Percentiles rank a stretch among this genome's conserved stretches.
phyloP scores from a whole-genome alignment of 2,113 vertebrate species.

The Oncorhynchus nerka region DNA sequence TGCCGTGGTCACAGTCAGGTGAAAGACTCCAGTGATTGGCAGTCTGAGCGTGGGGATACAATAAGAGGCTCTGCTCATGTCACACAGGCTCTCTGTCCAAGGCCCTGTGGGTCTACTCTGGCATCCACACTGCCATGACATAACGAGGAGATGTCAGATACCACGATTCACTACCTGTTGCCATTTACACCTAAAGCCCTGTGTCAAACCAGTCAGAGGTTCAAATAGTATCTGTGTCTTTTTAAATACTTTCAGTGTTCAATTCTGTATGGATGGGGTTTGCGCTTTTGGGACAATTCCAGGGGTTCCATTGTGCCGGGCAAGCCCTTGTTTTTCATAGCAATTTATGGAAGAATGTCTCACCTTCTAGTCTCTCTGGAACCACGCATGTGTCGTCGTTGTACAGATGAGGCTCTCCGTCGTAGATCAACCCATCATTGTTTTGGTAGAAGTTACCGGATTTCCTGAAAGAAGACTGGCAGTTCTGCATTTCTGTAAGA shows the following conservation, averaged over 20 bases:
- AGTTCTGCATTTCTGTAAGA: constrained; percentile 87
- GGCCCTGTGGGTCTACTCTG: not conserved
- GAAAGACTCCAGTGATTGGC: not conserved
- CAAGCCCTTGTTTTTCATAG: not conserved
- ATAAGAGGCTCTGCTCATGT: not conserved
- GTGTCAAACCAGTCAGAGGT: too few relatives aligned
- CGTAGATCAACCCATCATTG: constrained; percentile 75
- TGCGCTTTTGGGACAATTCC: too few relatives aligned
- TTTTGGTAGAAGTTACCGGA: constrained; percentile 76
- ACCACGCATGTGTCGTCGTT: constrained; percentile 91
- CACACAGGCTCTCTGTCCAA: not conserved
- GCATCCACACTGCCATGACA: not conserved
- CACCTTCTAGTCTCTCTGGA: constrained; percentile 86
- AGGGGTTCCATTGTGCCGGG: not conserved
- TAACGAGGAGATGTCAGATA: not conserved
- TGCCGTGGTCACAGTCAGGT: not conserved
- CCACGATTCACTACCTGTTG: too few relatives aligned
- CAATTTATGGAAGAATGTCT: constrained; percentile 16
- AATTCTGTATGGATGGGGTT: too few relatives aligned
- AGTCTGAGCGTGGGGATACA: not conserved
- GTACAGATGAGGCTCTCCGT: constrained; percentile 83
- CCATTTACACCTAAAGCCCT: not conserved
- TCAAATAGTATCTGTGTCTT: not conserved
- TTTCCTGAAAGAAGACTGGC: constrained; percentile 85
- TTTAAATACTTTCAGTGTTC: not conserved